A percentile compares a stretch with the other conserved stretches of the same genome.
Conservation (phyloP, 2,888 invertebrate species). For the Salticus scenicus region DNA sequence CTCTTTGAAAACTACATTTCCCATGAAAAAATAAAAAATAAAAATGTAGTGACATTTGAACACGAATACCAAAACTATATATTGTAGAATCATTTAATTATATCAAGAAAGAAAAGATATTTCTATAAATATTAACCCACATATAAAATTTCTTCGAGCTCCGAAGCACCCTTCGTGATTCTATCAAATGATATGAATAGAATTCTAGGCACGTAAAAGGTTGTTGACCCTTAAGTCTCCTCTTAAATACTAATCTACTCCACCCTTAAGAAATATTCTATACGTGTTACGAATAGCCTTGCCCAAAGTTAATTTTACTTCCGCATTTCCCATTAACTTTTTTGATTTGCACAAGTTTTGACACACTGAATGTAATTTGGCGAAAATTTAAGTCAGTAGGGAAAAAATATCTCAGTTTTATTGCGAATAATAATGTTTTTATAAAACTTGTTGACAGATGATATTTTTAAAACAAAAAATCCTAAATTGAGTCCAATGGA, state of each 20-base stretch:
- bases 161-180: not conserved
- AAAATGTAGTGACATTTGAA: no score
- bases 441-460: no score
- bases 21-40: no score
- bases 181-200: not conserved
- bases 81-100: no score
- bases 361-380: not conserved
- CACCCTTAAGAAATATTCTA: conserved; percentile 40
- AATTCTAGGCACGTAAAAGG: conserved; percentile 43
- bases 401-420: no score
- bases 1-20: no score
- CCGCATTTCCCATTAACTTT: conserved; percentile 18
- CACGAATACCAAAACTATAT: no score
- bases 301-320: conserved; percentile 21
- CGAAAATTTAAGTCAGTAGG: no score
- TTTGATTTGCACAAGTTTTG: not conserved
- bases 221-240: conserved; percentile 36
- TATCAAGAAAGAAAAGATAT: not conserved
- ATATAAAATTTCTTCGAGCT: not conserved
- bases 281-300: conserved; percentile 37
- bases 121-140: not conserved
- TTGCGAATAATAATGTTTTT: no score
- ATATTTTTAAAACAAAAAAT: no score
- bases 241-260: conserved; percentile 37
- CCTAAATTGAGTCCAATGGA: no score